Evolutionary conservation across 2,113 vertebrate genomes (phyloP), one percentile per base, ranked within the genome.

Genomic region (Zosterops borbonicus): DNA sequence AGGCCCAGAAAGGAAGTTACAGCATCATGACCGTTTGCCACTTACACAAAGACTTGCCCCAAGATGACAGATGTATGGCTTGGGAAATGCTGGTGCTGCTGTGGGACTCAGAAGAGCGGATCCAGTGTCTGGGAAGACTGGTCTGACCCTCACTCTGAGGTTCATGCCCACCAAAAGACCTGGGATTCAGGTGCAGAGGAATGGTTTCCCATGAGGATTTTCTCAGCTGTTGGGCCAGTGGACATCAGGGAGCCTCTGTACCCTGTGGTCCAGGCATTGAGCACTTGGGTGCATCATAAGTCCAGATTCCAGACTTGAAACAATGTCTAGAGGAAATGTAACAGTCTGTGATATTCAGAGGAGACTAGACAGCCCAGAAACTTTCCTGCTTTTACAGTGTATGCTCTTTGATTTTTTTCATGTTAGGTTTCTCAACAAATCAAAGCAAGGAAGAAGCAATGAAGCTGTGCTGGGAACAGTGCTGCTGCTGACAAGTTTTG

Each of bases 221-320:
- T 3, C 47, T 71, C 27, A 14, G 24, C 7, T 22, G 8, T 9
- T 37, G 53, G 39, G 35, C 28, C 31, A 42, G 47, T 1, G 5
- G 28, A 4, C 28, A n/a, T 21, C 0, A 1, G 39, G 31, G 77
- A 49, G 47, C 23, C 12, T 49, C 47, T 24, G 12, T 12, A 23
- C 21, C 14, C 17, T 12, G 8, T 60, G 74, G 12, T 46, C 8
- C 19, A 74, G 27, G 33, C 1, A 2, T 11, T 2, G 0, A 28
- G 25, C 1, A 2, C 44, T 59, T 77, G 39, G 16, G 8, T 23
- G 17, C n/a, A 10, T 22, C 0, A 1, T 8, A 0, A 0, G 16
- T 29, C 12, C 24, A 41, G 56, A 58, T 12, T 33, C 37, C 37
- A 74, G 56, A 35, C 53, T 47, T 80, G 27, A 69, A 91, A 60